Conservation (phyloP, 2,113 vertebrate species). For the Corydoras maculifer region DNA sequence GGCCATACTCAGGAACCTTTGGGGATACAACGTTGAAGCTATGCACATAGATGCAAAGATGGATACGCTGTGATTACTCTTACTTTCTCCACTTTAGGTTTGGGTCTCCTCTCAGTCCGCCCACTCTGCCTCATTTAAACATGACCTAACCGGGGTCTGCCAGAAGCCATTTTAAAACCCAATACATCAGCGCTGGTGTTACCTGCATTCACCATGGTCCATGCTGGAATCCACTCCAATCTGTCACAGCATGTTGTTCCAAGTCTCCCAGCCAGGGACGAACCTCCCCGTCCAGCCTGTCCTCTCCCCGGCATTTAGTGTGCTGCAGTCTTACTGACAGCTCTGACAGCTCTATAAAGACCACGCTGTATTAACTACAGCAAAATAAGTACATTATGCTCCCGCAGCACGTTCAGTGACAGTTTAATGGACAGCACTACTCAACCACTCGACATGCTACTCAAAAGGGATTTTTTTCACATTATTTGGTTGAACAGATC, state of each 20-base stretch:
- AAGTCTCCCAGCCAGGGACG: conserved; percentile 9
- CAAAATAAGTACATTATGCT: conserved; percentile 17
- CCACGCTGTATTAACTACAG: conserved; percentile 24
- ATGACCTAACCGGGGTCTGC: conserved; percentile 27
- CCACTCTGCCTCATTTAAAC: conserved; percentile 1
- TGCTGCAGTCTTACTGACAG: conserved; percentile 27
- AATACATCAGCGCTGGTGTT: conserved; percentile 13
- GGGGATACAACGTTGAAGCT: too few relatives aligned
- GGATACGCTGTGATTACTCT: too few relatives aligned
- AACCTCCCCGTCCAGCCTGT: neutral
- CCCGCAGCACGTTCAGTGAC: conserved; percentile 12
- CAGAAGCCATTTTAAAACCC: conserved; percentile 32
- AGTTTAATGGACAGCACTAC: conserved; percentile 20
- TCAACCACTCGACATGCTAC: conserved; percentile 13
- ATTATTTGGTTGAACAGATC: neutral
- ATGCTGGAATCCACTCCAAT: neutral
- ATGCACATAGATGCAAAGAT: too few relatives aligned
- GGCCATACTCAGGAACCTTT: too few relatives aligned
- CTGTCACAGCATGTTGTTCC: conserved; percentile 34
- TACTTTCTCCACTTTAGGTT: too few relatives aligned
- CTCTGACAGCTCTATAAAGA: conserved; percentile 35
- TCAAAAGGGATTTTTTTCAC: conserved; percentile 3
- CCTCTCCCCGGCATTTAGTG: neutral
- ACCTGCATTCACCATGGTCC: conserved; percentile 19
- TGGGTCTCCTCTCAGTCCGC: too few relatives aligned